Evolutionary conservation across 2,888 invertebrate species (phyloP).

Genomic region (Thyatira batis): DNA sequence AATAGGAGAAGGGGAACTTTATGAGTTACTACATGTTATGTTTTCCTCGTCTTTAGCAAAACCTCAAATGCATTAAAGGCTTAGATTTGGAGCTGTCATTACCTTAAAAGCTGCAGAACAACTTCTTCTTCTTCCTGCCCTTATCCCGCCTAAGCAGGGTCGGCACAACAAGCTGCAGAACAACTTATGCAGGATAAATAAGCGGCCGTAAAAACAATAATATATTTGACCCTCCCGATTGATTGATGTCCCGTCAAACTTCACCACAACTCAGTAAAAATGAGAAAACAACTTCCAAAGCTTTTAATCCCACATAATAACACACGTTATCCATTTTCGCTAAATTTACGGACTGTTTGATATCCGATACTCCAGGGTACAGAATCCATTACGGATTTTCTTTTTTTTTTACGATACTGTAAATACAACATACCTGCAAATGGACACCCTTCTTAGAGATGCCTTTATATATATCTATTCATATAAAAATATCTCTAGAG

Average conservation of each 20-base stretch:
- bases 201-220: not conserved
- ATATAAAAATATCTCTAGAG: not conserved
- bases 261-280: not conserved
- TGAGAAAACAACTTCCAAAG: not conserved
- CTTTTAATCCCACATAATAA: not conserved
- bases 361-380: not conserved
- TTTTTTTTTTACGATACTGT: not conserved
- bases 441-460: not conserved
- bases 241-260: not conserved
- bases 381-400: slow-evolving; percentile 1
- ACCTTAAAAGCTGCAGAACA: too few species aligned
- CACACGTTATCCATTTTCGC: not conserved
- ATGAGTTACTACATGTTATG: too few species aligned
- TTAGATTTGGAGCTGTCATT: too few species aligned
- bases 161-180: too few species aligned
- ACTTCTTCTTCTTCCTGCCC: too few species aligned
- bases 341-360: not conserved
- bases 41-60: too few species aligned
- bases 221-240: not conserved
- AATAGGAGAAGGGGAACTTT: too few species aligned
- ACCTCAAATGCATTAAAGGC: too few species aligned
- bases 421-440: not conserved
- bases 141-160: too few species aligned
- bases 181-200: not conserved
- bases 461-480: not conserved